Evolutionary conservation across 2,113 vertebrate species (phyloP).

Genomic region (Poeciliopsis turrubarensis): DNA sequence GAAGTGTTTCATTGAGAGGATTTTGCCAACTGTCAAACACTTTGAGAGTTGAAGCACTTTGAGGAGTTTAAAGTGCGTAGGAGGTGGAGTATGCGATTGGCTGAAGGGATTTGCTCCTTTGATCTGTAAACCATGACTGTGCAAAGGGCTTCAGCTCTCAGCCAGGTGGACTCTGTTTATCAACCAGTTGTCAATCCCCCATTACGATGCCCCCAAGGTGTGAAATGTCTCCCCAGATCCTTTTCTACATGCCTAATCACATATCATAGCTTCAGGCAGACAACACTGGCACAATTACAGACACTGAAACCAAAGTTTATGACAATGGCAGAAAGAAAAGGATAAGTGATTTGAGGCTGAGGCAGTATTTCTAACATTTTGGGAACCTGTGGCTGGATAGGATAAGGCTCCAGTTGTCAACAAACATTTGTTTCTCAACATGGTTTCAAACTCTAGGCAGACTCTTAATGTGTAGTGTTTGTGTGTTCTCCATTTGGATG

Average conservation of each 20-base stretch:
- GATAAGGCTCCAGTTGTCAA: background rate
- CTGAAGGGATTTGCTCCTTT: slow-evolving; percentile 69
- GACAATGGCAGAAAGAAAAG: background rate
- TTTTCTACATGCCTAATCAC: slow-evolving; percentile 55
- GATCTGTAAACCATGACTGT: slow-evolving; percentile 69
- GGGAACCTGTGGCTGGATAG: background rate
- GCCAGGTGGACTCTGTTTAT: slow-evolving; percentile 69
- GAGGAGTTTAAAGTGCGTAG: slow-evolving; percentile 34
- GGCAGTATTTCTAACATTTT: slow-evolving; percentile 1
- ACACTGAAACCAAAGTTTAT: background rate
- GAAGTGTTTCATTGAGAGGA: slow-evolving; percentile 35
- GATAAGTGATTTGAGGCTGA: background rate
- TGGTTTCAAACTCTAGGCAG: background rate
- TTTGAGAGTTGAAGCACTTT: slow-evolving; percentile 12
- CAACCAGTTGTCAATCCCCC: slow-evolving; percentile 54
- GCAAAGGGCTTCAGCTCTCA: slow-evolving; percentile 43
- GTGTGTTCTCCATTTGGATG: background rate
- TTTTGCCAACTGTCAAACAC: slow-evolving; percentile 15
- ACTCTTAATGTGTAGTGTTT: background rate
- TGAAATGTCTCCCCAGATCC: slow-evolving; percentile 67
- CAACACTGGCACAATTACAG: slow-evolving; percentile 27
- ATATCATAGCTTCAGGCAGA: slow-evolving; percentile 64
- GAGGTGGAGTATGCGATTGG: slow-evolving; percentile 41
- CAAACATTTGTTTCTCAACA: background rate
- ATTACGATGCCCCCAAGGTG: slow-evolving; percentile 69